A percentile compares a stretch with the other conserved stretches of the same genome.
These are phyloP conservation scores for Vannuccia rotundouncinata DNA, from an alignment of 2,888 invertebrate species.

Conservation along the genomic window DNA sequence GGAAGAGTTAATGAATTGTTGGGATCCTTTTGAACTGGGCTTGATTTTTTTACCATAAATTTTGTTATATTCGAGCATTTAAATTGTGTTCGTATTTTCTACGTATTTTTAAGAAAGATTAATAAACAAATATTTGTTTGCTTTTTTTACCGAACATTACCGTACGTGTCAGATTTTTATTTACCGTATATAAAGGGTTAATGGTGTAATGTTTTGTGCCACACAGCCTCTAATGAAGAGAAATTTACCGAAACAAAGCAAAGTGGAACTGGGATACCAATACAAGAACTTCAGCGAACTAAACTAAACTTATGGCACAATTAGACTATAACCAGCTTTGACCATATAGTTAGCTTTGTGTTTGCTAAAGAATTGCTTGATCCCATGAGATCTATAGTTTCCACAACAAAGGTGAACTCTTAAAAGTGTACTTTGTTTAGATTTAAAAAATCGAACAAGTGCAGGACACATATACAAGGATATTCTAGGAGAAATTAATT, in stretches of 20 bases:
- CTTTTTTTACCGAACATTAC: too few species aligned
- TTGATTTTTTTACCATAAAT: too few species aligned
- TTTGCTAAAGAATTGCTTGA: background rate
- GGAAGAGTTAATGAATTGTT: constrained; percentile 15
- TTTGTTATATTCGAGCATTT: too few species aligned
- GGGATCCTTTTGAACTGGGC: too few species aligned
- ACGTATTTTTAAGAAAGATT: too few species aligned
- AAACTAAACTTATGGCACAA: background rate
- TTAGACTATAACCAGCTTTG: background rate
- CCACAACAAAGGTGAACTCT: background rate
- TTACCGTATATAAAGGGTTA: too few species aligned
- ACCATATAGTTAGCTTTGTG: background rate
- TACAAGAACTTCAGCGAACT: background rate
- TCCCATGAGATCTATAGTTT: background rate
- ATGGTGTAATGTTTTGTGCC: too few species aligned
- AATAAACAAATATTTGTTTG: too few species aligned
- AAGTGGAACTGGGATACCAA: background rate
- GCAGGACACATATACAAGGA: background rate
- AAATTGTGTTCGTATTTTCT: too few species aligned
- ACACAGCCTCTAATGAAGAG: too few species aligned
- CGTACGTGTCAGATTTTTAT: too few species aligned
- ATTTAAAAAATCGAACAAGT: background rate
- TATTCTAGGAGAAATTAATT: background rate
- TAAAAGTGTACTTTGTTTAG: too few species aligned
- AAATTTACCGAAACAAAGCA: background rate